phyloP scores from a whole-genome alignment of 2,888 invertebrate genomes.

The Agrotis exclamationis region DNA sequence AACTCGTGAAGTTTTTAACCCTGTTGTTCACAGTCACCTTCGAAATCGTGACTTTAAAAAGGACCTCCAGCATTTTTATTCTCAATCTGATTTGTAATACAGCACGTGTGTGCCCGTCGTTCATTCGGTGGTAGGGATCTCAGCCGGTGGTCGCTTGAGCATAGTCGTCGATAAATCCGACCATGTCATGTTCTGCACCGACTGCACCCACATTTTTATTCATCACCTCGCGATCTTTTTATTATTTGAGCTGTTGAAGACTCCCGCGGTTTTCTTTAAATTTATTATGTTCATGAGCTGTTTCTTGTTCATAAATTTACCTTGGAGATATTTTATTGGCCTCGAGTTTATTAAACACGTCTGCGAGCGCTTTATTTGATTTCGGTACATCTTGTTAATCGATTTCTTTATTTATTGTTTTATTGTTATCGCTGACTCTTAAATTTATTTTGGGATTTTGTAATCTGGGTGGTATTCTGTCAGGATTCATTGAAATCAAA shows the following conservation, averaged over 20 bases:
- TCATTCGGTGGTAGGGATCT: conserved; percentile 50
- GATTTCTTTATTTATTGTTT: conserved; percentile 38
- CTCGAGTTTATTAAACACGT: conserved; percentile 47
- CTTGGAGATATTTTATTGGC: conserved; percentile 42
- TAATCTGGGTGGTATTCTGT: not conserved
- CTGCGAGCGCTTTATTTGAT: conserved; percentile 36
- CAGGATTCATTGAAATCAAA: not conserved
- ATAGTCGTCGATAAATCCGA: conserved; percentile 52
- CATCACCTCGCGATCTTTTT: conserved; percentile 61
- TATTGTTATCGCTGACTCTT: not conserved
- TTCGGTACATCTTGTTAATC: conserved; percentile 37
- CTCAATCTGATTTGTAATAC: conserved; percentile 1
- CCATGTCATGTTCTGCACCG: conserved; percentile 60
- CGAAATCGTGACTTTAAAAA: conserved; percentile 1
- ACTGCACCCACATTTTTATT: conserved; percentile 64
- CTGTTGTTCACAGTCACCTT: conserved; percentile 2
- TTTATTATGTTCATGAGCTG: conserved; percentile 53
- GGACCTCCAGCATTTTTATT: conserved; percentile 6
- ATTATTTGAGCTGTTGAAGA: conserved; percentile 55
- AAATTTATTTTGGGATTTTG: not conserved
- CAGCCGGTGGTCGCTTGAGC: conserved; percentile 71
- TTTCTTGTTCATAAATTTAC: conserved; percentile 50
- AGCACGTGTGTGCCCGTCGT: conserved; percentile 11
- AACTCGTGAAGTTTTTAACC: no score
- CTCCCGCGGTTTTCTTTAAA: conserved; percentile 52